Evolutionary conservation across 1,140 invertebrate genomes (phyloP).

Genomic region (Tetranychus urticae): DNA sequence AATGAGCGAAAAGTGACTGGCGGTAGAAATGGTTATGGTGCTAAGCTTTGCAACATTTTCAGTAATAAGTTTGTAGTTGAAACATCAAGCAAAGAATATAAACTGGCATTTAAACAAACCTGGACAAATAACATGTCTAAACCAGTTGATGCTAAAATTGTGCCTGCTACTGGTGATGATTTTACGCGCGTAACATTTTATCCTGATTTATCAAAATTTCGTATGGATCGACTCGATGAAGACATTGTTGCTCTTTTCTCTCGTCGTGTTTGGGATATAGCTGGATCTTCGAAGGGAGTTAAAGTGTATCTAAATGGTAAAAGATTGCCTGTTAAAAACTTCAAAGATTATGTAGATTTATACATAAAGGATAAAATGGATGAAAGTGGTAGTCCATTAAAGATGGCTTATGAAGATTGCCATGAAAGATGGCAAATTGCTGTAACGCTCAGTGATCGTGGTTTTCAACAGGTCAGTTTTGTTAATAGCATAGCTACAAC

Average conservation of each 20-base stretch:
- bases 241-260: conserved; percentile 87
- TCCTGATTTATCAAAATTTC: conserved; percentile 86
- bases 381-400: conserved; percentile 50
- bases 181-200: conserved; percentile 87
- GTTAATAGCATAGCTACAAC: conserved; percentile 98
- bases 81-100: conserved; percentile 68
- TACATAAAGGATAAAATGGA: conserved; percentile 63
- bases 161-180: conserved; percentile 38
- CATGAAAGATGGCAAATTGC: conserved; percentile 90
- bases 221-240: conserved; percentile 75
- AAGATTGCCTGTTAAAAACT: conserved; percentile 56
- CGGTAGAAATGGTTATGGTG: conserved; percentile 95
- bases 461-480: conserved; percentile 94
- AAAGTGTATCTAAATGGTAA: conserved; percentile 85
- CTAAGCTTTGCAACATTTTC: conserved; percentile 98
- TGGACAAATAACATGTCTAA: conserved; percentile 92
- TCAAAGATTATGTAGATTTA: conserved; percentile 90
- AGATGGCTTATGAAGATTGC: conserved; percentile 61
- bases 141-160: conserved; percentile 58
- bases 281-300: conserved; percentile 64
- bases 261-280: conserved; percentile 82
- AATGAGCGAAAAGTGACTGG: conserved; percentile 78
- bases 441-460: conserved; percentile 53
- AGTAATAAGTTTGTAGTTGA: conserved; percentile 89
- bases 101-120: conserved; percentile 69